These are phyloP conservation scores for Calliphora vicina DNA, from an alignment of 1,140 invertebrate genomes.

Conservation along the genomic window DNA sequence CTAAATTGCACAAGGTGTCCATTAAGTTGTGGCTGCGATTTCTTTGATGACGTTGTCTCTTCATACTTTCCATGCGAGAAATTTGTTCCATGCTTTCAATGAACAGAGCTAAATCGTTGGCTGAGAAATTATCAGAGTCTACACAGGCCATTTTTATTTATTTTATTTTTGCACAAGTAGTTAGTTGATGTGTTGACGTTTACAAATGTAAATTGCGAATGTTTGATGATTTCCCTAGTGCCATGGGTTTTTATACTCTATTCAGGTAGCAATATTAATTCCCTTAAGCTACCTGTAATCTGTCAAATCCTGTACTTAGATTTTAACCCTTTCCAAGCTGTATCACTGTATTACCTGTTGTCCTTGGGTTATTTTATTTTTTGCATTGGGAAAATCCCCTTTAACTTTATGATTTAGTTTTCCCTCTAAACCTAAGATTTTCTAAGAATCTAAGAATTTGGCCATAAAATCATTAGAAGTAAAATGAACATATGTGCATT, in stretches of 20 bases:
- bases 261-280: not conserved
- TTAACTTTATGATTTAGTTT: not conserved
- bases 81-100: conserved; percentile 21
- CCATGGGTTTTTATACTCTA: not conserved
- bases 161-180: not conserved
- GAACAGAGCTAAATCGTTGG: not conserved
- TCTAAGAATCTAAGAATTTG: not conserved
- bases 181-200: not conserved
- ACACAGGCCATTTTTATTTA: not conserved
- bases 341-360: not conserved
- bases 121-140: not conserved
- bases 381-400: not conserved
- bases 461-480: not conserved
- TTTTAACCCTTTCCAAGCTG: not conserved
- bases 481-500: not conserved
- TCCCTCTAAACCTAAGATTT: not conserved
- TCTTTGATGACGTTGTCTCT: not conserved
- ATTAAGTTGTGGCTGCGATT: not conserved
- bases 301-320: not conserved
- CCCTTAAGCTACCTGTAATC: not conserved
- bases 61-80: not conserved
- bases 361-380: not conserved
- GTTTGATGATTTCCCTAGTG: not conserved
- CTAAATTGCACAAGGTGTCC: not conserved
- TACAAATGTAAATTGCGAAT: not conserved